Percentiles rank a stretch among this genome's conserved stretches.
Conservation (phyloP, 1,140 invertebrate genomes). For the Hypsibius dujardini region DNA sequence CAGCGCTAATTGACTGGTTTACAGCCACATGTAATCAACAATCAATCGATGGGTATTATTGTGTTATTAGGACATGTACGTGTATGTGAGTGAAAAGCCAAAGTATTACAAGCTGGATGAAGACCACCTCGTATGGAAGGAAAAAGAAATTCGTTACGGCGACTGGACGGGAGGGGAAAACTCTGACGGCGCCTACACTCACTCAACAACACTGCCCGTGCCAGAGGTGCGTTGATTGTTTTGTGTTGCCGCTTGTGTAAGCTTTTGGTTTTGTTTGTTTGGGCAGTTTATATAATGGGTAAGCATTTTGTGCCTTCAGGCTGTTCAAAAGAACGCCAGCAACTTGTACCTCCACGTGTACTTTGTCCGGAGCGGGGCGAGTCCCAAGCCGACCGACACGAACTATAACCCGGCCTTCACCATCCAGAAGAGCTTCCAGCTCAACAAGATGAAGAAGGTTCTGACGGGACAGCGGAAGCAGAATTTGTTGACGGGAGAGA, state of each 20-base stretch:
- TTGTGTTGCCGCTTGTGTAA: too few species aligned
- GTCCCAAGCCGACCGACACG: constrained; percentile 50
- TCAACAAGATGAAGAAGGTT: constrained; percentile 77
- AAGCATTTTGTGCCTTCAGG: constrained; percentile 31
- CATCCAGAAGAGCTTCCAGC: constrained; percentile 51
- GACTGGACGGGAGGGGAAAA: constrained; percentile 72
- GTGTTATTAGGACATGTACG: constrained; percentile 53
- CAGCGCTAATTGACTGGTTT: too few species aligned
- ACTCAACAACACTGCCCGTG: constrained; percentile 42
- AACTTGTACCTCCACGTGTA: constrained; percentile 71
- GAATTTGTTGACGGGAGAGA: constrained; percentile 83
- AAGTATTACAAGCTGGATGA: constrained; percentile 51
- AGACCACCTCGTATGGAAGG: constrained; percentile 59
- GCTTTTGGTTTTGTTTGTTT: too few species aligned
- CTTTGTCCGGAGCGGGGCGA: constrained; percentile 58
- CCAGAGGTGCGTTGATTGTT: constrained; percentile 39
- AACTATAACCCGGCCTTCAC: constrained; percentile 49
- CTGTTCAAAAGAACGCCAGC: constrained; percentile 75
- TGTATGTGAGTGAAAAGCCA: constrained; percentile 68
- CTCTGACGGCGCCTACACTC: constrained; percentile 57
- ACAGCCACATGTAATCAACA: too few species aligned
- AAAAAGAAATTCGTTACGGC: constrained; percentile 69
- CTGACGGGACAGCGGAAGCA: constrained; percentile 67
- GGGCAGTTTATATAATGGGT: too few species aligned
- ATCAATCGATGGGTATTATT: not conserved